Percentiles rank a stretch among this genome's conserved stretches.
Conservation (phyloP, 2,113 vertebrate species). For the Salvelinus fontinalis region DNA sequence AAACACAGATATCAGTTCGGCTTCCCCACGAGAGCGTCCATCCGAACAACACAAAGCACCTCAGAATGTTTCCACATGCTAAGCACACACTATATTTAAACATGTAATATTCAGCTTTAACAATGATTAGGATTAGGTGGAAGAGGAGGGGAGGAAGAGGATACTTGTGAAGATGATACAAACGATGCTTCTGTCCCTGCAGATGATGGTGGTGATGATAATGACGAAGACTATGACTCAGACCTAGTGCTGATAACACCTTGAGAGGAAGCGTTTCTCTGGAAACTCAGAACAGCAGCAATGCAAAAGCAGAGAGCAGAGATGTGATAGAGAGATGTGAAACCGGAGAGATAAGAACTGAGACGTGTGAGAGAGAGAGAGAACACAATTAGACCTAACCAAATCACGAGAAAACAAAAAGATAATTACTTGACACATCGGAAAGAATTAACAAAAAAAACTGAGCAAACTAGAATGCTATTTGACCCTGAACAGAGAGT, state of each 20-base stretch:
- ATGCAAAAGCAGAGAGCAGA: slow-evolving; percentile 50
- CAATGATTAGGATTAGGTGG: too few relatives aligned
- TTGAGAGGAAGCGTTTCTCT: neutral
- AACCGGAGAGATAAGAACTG: too few relatives aligned
- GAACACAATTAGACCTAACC: too few relatives aligned
- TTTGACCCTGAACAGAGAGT: too few relatives aligned
- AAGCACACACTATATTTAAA: neutral
- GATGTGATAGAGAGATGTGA: neutral
- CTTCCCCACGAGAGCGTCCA: slow-evolving; percentile 14
- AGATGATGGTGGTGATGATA: slow-evolving; percentile 35
- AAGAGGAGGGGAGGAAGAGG: neutral
- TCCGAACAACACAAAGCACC: slow-evolving; percentile 24
- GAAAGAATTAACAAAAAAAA: too few relatives aligned
- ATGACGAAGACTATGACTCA: slow-evolving; percentile 20
- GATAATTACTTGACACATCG: too few relatives aligned
- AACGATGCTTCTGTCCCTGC: slow-evolving; percentile 21
- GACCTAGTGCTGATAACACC: slow-evolving; percentile 19
- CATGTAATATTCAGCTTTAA: too few relatives aligned
- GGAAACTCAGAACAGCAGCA: slow-evolving; percentile 1
- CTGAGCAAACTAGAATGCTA: too few relatives aligned
- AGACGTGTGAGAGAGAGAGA: too few relatives aligned
- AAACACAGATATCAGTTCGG: slow-evolving; percentile 50
- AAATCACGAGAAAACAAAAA: too few relatives aligned
- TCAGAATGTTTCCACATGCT: neutral
- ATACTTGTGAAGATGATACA: slow-evolving; percentile 8